Conservation (phyloP, 1,140 invertebrate species). For the Heliconius hermathena region DNA sequence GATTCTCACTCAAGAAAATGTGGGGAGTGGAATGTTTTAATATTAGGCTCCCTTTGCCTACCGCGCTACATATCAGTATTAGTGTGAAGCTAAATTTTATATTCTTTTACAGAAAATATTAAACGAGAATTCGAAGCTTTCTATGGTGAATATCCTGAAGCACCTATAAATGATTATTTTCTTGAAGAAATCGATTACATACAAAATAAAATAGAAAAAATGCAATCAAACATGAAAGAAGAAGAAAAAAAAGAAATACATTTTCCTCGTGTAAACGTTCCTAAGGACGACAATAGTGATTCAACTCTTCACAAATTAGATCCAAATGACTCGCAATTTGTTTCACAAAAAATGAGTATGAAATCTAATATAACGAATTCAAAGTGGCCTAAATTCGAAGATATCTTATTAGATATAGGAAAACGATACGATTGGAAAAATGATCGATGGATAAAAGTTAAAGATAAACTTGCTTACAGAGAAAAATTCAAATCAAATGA, state of each 20-base stretch:
- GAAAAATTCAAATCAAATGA: not conserved
- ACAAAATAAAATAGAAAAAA: slow-evolving; percentile 28
- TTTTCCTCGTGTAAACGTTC: not conserved
- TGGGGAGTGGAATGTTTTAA: too few species aligned
- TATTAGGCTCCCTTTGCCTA: too few species aligned
- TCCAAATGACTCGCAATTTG: not conserved
- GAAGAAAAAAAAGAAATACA: slow-evolving; percentile 11
- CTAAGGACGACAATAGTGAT: slow-evolving; percentile 12
- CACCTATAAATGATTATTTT: slow-evolving; percentile 39
- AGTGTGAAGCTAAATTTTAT: too few species aligned
- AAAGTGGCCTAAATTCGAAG: slow-evolving; percentile 72
- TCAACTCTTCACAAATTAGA: not conserved
- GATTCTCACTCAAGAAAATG: too few species aligned
- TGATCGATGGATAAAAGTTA: slow-evolving; percentile 75
- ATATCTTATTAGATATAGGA: slow-evolving; percentile 68
- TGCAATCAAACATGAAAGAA: slow-evolving; percentile 10
- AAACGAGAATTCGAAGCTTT: slow-evolving; percentile 56
- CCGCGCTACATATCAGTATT: too few species aligned
- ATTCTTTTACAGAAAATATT: slow-evolving; percentile 60
- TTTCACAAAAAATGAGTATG: not conserved
- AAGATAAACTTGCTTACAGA: slow-evolving; percentile 33
- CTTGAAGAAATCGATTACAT: slow-evolving; percentile 38
- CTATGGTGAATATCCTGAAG: slow-evolving; percentile 57
- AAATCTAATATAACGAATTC: slow-evolving; percentile 9
- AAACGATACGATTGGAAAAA: slow-evolving; percentile 76